Evolutionary conservation across 2,888 invertebrate species (phyloP), one percentile per base, ranked within the genome.

Genomic region (Ornithoptera priamus): DNA sequence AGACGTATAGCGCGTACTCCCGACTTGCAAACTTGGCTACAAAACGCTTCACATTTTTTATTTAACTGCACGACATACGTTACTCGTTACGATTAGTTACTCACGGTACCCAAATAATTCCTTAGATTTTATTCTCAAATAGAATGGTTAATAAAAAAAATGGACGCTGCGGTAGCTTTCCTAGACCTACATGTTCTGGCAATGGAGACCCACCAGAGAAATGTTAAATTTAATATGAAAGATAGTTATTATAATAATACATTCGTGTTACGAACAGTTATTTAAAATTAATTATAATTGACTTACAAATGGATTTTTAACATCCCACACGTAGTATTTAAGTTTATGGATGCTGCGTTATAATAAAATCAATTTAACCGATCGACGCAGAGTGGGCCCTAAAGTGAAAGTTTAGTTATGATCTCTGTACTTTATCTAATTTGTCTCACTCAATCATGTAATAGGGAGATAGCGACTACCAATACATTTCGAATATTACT

Each of bases 401-500:
- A 81, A 84, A 89, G 88, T 89, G 90, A 90, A 91, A 91, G 90
- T 82, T 75, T 75, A 80, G 78, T 80, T 84, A 77, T 80, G 79
- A 81, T 80, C 81, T 80, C 79, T 84, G 81, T 75, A 80, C 82
- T n/a, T 85, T 88, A 89, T 89, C 88, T 87, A 83, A 88, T 88
- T 88, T 84, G 86, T 82, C 87, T 83, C 90, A 83, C 87, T 90
- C 88, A 83, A 90, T 90, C 89, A 88, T 79, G 73, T 73, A 72
- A 75, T 75, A 73, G 74, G 72, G 72, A 71, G 67, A 81, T 84
- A 85, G 81, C 81, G 78, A 80, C 81, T 85, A 82, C 80, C 85
- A 85, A 85, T 87, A 88, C 83, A 85, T 88, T 88, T 86, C 85
- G 86, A 89, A 88, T 87, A 90, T 89, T 85, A 86, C 85, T 84